Conservation (phyloP, 64 coral and sea anemone genomes). For the Acropora yongei region DNA sequence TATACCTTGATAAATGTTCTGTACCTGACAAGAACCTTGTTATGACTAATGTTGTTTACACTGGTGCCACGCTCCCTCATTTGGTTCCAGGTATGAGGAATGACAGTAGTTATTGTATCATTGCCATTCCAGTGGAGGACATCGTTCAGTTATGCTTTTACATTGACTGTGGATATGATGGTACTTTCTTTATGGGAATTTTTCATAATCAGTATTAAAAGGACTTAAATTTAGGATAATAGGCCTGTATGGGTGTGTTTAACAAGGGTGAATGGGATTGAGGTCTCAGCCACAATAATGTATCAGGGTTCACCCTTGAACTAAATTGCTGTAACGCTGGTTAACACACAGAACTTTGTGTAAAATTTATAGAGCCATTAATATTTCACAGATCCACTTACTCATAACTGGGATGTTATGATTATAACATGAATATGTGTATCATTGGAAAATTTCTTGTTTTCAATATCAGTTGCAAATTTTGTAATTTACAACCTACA, state of each 20-base stretch:
- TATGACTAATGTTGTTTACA: constrained; percentile 24
- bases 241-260: no score
- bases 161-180: constrained; percentile 28
- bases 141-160: constrained; percentile 36
- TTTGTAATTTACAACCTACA: no score
- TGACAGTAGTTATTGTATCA: background rate
- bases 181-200: constrained; percentile 28
- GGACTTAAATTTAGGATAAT: background rate
- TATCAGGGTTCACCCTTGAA: no score
- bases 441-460: no score
- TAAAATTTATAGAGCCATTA: background rate
- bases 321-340: background rate
- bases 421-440: background rate
- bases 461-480: background rate
- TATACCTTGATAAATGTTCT: no score
- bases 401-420: constrained; percentile 14
- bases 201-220: background rate
- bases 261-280: no score
- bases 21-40: no score
- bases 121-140: constrained; percentile 12
- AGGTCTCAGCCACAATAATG: no score
- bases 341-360: background rate
- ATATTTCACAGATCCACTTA: background rate
- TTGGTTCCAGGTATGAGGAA: constrained; percentile 13
- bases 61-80: constrained; percentile 44